A percentile compares a stretch with the other conserved stretches of the same genome.
phyloP scores from a whole-genome alignment of 2,888 invertebrate species.

The Drosophila fulvimacula region DNA sequence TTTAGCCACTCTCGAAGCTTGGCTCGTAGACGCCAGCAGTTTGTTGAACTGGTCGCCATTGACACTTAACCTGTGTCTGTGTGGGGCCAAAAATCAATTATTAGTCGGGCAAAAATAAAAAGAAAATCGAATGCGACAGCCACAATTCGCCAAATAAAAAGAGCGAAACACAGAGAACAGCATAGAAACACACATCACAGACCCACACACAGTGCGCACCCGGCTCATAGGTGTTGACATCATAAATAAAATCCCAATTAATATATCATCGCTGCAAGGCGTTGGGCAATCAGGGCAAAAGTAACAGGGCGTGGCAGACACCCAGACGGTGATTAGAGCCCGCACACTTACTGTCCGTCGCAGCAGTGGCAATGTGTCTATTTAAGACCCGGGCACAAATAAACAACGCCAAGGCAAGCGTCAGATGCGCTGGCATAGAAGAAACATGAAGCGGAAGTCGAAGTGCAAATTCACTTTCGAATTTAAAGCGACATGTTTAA shows the following conservation, averaged over 20 bases:
- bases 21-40: slow-evolving; percentile 43
- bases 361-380: slow-evolving; percentile 37
- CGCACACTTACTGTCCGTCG: not conserved
- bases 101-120: slow-evolving; percentile 19
- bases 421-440: not conserved
- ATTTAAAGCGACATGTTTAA: too few species aligned
- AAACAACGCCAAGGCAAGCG: slow-evolving; percentile 1
- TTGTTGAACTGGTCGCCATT: slow-evolving; percentile 64
- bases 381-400: slow-evolving; percentile 30
- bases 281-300: slow-evolving; percentile 37
- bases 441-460: not conserved
- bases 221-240: slow-evolving; percentile 29
- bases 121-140: slow-evolving; percentile 2
- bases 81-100: slow-evolving; percentile 45
- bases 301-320: slow-evolving; percentile 10
- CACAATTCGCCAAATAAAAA: slow-evolving; percentile 42
- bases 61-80: slow-evolving; percentile 33
- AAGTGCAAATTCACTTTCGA: slow-evolving; percentile 3
- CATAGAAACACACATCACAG: not conserved
- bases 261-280: slow-evolving; percentile 69
- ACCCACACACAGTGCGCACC: not conserved
- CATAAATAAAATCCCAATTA: slow-evolving; percentile 79
- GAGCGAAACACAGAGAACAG: slow-evolving; percentile 1
- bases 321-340: not conserved
- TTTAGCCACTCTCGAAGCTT: slow-evolving; percentile 33